phyloP scores from a whole-genome alignment of 2,797 vertebrate genomes.

The Gymnothorax javanicus region DNA sequence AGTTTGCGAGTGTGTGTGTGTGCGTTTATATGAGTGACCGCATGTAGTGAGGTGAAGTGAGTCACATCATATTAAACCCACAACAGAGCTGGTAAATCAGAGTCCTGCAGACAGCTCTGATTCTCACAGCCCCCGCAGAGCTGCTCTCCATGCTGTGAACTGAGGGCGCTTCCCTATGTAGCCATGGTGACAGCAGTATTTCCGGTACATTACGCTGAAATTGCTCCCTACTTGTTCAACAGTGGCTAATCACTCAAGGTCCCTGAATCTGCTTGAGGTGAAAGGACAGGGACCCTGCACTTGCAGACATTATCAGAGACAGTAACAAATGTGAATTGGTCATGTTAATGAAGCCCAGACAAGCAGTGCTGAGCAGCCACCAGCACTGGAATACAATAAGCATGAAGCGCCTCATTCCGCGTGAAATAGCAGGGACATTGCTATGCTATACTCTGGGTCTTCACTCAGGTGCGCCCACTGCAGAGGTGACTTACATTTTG shows the following conservation, averaged over 20 bases:
- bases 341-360: neutral
- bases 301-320: neutral
- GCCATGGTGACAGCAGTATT: constrained; percentile 51
- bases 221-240: neutral
- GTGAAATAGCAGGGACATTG: no score
- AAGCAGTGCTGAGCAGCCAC: neutral
- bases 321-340: neutral
- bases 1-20: no score
- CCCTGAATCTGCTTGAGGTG: neutral
- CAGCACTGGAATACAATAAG: neutral
- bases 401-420: neutral
- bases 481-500: neutral
- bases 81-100: constrained; percentile 35
- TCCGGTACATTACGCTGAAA: constrained; percentile 43
- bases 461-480: neutral
- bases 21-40: neutral
- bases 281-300: neutral
- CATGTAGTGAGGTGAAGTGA: neutral
- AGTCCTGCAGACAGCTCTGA: constrained; percentile 40
- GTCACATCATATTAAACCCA: neutral
- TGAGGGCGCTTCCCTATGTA: constrained; percentile 50
- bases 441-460: neutral
- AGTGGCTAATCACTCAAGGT: neutral
- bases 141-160: constrained; percentile 34
- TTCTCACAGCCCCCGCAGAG: neutral